Base-by-base conservation (phyloP, 2,113 vertebrate genomes). In the Prunella himalayana region DNA sequence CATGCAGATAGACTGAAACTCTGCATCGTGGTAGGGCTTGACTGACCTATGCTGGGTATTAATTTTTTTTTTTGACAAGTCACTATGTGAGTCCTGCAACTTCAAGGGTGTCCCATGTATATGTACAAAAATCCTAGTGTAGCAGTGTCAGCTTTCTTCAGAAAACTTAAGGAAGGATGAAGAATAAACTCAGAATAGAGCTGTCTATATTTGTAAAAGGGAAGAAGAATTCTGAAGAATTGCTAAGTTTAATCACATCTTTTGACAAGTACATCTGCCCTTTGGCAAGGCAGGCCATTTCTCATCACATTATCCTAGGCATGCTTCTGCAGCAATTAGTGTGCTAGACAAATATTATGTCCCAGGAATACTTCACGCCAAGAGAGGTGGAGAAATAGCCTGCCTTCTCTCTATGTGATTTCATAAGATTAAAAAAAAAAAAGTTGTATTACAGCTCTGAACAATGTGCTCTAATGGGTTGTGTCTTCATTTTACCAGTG, bases 281-380 rank as follows among this genome's bases (percentile, higher is more conserved):
- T 94, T 88, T 76, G 69, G 61, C 73, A 64, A 17, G 30, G 21
- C 11, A 42, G 51, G 24, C 60, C 39, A 21, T 82, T 86, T 95
- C 45, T 79, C 82, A 89, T 87, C 23, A 7, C 0, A 0, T 81
- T 94, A 79, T 61, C 3, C 0, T 76, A 53, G 53, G 5, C 53
- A 86, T 70, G 80, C 72, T 94, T 84, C 83, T 84, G 60, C 49
- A 82, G 31, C 49, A 88, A 7, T 93, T 85, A 90, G 27, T 41
- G 60, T 65, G 54, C 53, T 85, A 68, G 25, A 72, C 37, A 78
- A 86, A 44, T 50, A 53, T 2, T 49, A 82, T 89, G 9, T 81
- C 47, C 23, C 24, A 63, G 42, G 30, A 81, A 86, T 22, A 35
- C 33, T 44, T 80, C 10, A 33, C 17, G 24, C 39, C 6, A 17